A percentile compares a stretch with the other conserved stretches of the same genome.
Conservation (phyloP, 1,140 invertebrate genomes). For the Dolichoris vasculosae region DNA sequence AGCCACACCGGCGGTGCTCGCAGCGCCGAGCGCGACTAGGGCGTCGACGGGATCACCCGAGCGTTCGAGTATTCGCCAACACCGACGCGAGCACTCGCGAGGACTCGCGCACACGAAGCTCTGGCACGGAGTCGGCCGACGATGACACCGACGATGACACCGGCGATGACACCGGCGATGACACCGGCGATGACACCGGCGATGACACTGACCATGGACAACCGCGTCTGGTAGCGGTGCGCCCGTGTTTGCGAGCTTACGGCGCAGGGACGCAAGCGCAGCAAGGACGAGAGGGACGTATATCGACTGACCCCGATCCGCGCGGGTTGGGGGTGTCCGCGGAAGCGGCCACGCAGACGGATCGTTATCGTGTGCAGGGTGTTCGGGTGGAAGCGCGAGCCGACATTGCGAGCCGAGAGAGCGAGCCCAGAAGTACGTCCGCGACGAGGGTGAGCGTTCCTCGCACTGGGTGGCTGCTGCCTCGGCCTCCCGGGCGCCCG, state of each 20-base stretch:
- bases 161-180: no score
- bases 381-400: background rate
- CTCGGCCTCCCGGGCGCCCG: conserved; percentile 18
- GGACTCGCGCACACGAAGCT: background rate
- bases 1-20: background rate
- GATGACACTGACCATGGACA: conserved; percentile 29
- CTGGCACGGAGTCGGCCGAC: background rate
- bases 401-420: background rate
- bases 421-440: conserved; percentile 11
- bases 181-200: no score
- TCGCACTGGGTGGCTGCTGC: conserved; percentile 33
- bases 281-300: background rate
- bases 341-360: background rate
- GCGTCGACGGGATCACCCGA: conserved; percentile 11
- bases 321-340: conserved; percentile 26
- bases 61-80: background rate
- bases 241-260: background rate
- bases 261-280: background rate
- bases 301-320: conserved; percentile 66
- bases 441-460: conserved; percentile 36
- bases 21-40: conserved; percentile 11
- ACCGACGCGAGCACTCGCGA: background rate
- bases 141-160: no score
- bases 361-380: conserved; percentile 12
- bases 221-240: background rate